These are phyloP conservation scores for Clamator glandarius DNA, from an alignment of 2,797 vertebrate genomes.

Conservation along the genomic window DNA sequence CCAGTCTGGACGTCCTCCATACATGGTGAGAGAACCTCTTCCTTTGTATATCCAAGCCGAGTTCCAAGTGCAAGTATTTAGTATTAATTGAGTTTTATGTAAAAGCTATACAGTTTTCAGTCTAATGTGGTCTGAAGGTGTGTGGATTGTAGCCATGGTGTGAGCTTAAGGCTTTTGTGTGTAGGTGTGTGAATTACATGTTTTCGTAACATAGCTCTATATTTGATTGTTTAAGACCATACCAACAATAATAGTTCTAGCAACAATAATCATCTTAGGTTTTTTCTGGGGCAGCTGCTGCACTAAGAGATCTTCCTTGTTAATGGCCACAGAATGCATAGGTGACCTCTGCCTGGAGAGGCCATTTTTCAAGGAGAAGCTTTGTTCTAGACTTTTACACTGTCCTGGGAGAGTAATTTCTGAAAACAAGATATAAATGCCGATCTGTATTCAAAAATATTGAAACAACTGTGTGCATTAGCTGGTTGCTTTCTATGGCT, in stretches of 20 bases:
- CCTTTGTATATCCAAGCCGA: neutral
- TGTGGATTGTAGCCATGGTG: neutral
- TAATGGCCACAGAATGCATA: neutral
- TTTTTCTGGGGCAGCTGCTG: neutral
- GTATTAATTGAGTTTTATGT: neutral
- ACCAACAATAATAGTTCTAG: neutral
- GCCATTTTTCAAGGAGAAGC: neutral
- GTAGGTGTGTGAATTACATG: neutral
- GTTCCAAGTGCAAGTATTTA: neutral
- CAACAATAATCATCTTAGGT: neutral
- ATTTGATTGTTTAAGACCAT: neutral
- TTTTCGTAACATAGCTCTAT: neutral
- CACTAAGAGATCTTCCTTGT: neutral
- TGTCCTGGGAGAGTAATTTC: slow-evolving; percentile 8
- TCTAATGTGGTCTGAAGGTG: neutral
- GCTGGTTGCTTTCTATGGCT: neutral
- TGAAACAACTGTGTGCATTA: neutral
- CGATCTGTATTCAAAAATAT: neutral
- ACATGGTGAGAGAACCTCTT: neutral
- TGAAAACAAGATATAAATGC: slow-evolving; percentile 9
- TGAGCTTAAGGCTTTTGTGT: neutral
- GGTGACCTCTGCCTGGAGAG: neutral
- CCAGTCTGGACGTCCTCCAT: neutral
- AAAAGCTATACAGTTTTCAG: neutral
- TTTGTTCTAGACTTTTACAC: neutral